These are phyloP conservation scores for Atrina japonica DNA, from an alignment of 2,888 invertebrate species.

Conservation along the genomic window DNA sequence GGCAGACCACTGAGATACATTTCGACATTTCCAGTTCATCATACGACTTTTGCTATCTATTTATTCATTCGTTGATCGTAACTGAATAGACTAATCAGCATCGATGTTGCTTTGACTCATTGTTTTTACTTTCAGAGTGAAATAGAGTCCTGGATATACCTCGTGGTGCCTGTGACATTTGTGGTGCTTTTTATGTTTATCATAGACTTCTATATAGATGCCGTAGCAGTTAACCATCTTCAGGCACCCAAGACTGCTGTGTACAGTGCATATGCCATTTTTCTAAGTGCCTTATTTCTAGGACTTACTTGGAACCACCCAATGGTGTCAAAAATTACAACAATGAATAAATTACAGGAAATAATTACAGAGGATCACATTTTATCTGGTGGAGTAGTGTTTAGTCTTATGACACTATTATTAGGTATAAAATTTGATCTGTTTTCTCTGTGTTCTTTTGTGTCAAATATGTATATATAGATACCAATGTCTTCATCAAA, in stretches of 20 bases:
- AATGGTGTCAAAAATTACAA: slow-evolving; percentile 72
- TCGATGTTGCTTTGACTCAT: too few species aligned
- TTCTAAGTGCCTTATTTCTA: slow-evolving; percentile 78
- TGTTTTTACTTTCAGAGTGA: slow-evolving; percentile 69
- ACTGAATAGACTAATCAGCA: too few species aligned
- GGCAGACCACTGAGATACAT: too few species aligned
- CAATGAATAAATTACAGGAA: slow-evolving; percentile 68
- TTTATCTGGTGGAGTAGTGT: slow-evolving; percentile 81
- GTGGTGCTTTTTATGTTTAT: slow-evolving; percentile 81
- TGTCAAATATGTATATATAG: too few species aligned
- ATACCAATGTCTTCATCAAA: too few species aligned
- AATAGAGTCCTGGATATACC: slow-evolving; percentile 73
- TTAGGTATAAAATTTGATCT: slow-evolving; percentile 76
- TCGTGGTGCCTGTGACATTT: slow-evolving; percentile 77
- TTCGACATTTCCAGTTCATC: too few species aligned
- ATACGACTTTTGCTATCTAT: too few species aligned
- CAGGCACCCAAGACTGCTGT: slow-evolving; percentile 77
- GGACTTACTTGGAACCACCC: slow-evolving; percentile 79
- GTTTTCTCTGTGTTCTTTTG: too few species aligned
- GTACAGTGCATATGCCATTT: slow-evolving; percentile 80
- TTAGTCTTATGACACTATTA: slow-evolving; percentile 81
- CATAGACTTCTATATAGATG: slow-evolving; percentile 82
- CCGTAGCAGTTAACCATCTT: slow-evolving; percentile 77
- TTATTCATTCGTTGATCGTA: too few species aligned
- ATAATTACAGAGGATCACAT: slow-evolving; percentile 80